Percentiles rank a stretch among this genome's conserved stretches.
These are phyloP conservation scores for Homarus americanus DNA, from an alignment of 1,140 invertebrate genomes.

Conservation along the genomic window DNA sequence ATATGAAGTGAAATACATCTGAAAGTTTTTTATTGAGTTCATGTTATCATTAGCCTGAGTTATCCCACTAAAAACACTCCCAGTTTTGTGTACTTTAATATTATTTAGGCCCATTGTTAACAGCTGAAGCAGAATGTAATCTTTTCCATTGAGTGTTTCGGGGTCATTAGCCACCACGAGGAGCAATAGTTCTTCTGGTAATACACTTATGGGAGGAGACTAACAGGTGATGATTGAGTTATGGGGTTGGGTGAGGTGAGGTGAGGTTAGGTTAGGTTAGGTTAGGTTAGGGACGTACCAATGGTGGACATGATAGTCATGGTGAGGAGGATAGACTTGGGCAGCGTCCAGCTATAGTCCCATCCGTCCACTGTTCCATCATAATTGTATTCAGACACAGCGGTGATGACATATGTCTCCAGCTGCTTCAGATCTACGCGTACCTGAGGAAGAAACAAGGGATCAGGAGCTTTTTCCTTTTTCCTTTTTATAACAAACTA, in stretches of 20 bases:
- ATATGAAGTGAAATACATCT: neutral
- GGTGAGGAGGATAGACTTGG: slow-evolving; percentile 76
- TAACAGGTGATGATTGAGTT: no score
- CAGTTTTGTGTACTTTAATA: neutral
- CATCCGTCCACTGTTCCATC: slow-evolving; percentile 75
- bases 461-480: no score
- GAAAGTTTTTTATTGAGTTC: neutral
- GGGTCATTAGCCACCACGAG: neutral
- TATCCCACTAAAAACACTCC: neutral
- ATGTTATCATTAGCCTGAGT: neutral
- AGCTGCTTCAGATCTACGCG: slow-evolving; percentile 71
- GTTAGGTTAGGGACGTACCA: slow-evolving; percentile 57
- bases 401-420: slow-evolving; percentile 74
- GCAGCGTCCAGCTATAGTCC: slow-evolving; percentile 76
- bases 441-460: slow-evolving; percentile 61
- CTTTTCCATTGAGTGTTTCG: neutral
- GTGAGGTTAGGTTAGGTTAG: no score
- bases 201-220: no score
- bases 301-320: slow-evolving; percentile 77
- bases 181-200: no score
- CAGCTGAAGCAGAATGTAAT: neutral
- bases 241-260: no score
- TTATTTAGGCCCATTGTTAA: neutral
- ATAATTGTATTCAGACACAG: slow-evolving; percentile 72
- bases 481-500: no score